Base-by-base conservation (phyloP, 2,113 vertebrate species). In the Tiliqua scincoides region DNA sequence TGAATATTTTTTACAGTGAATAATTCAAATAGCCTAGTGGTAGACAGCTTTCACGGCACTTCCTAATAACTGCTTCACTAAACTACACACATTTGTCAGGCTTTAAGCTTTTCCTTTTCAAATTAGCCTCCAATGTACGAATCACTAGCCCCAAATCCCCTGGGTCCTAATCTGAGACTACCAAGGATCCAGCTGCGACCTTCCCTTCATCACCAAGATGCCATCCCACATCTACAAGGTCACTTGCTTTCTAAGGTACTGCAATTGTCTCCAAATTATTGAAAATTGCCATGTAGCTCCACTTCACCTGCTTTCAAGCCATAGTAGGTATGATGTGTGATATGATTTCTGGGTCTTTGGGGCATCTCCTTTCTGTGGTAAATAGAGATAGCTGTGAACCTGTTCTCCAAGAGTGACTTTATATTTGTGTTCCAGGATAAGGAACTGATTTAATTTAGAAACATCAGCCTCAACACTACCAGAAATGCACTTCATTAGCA, bases 1-100 rank as follows among this genome's bases (percentile, higher is more conserved):
- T 91, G 81, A 94, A 90, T 89, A 79, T 2, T 89, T 87, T 86
- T 93, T 90, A 82, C 85, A 83, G 88, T 70, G 79, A 91, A 92
- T 89, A 90, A 88, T 92, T 87, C 59, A 73, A 3, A 43, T 89
- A 10, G 7, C 3, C 78, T 2, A 80, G 1, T 9, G 76, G 67
- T 84, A 90, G 40, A 76, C 27, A 88, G 40, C 52, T 89, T 7
- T 48, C 73, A 18, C 77, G 52, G 65, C 65, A 86, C 5, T 85
- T 79, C 1, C 15, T 73, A 87, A 72, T 0, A 0, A 2, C 52
- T 73, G 70, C 72, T 84, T 84, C 1, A 43, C n/a, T 30, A n/a
- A 70, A 27, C 68, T 76, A 11, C 84, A 35, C 3, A 65, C 82
- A 57, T 78, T 79, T 72, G 0, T 30, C 54, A 30, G 35, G 83